Base-by-base conservation (phyloP, 2,113 vertebrate species). In the Nothobranchius kuhntae region DNA sequence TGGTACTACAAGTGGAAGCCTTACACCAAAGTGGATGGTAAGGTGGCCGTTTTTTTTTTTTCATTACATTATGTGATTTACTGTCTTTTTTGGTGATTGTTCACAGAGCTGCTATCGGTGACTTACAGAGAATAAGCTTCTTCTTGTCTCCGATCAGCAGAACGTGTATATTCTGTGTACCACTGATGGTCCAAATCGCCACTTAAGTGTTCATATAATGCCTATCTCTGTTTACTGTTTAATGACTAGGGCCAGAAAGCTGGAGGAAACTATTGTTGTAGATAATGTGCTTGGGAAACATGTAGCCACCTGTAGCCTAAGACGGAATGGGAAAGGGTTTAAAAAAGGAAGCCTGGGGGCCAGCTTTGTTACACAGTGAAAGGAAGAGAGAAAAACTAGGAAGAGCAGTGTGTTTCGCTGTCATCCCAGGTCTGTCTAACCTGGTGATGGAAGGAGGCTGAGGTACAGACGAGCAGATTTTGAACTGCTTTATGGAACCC, bases 1-100 rank as follows among this genome's bases (percentile, higher is more conserved):
- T 99, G 97, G 98, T 97, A 94, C 93, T 99, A 99, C 89, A 96
- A 96, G 75, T 99, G 98, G 98, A 98, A 96, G 76, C 96, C 98
- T 1, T 99, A 99, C 70, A 97, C 93, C n/a, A 97, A 96, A 89
- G 96, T 99, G 57, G 94, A 98, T 88, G 96, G 98, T 99, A 93
- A 75, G 69, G 26, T 51, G 58, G 36, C 50, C 44, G 46, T 40
- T 26, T 21, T 4, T 51, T 40, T 26, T 21, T 4, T 51, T 65
- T 30, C 35, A 21, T 56, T 8, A 59, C 36, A 9, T 15, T 4
- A 26, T 17, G 4, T 7, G 38, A 17, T 42, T 42, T 21, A 42
- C 12, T 21, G 30, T 40, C 13, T 65, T 65, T 38, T 61, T 71
- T 45, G 50, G 6, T 55, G 13, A 57, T 68, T 80, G 71, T 78